These are phyloP conservation scores for Hyposoter didymator DNA, from an alignment of 2,888 invertebrate species.

Conservation along the genomic window DNA sequence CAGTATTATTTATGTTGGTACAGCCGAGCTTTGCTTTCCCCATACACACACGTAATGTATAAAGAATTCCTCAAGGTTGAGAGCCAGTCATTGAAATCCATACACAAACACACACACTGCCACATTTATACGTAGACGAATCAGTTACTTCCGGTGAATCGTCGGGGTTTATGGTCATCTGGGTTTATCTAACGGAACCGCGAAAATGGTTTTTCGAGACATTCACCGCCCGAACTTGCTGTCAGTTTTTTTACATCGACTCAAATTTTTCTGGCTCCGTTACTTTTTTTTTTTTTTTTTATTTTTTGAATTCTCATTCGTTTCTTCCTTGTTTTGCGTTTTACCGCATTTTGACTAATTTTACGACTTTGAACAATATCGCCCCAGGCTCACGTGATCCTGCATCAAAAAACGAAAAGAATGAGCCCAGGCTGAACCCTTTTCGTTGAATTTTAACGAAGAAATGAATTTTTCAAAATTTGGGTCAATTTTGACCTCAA, in stretches of 20 bases:
- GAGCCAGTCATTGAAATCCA: slow-evolving; percentile 21
- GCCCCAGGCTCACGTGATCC: no score
- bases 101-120: background rate
- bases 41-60: slow-evolving; percentile 39
- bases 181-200: slow-evolving; percentile 61
- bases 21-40: slow-evolving; percentile 34
- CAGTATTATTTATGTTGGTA: slow-evolving; percentile 22
- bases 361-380: no score
- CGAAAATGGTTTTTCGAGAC: slow-evolving; percentile 61
- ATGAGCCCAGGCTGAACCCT: no score
- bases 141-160: slow-evolving; percentile 63
- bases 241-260: slow-evolving; percentile 48
- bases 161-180: slow-evolving; percentile 62
- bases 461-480: no score
- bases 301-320: background rate
- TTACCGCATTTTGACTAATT: no score
- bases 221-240: slow-evolving; percentile 29
- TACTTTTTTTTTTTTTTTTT: slow-evolving; percentile 6
- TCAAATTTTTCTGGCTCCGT: slow-evolving; percentile 19
- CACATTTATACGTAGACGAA: slow-evolving; percentile 12
- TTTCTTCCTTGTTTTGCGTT: no score
- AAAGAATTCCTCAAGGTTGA: slow-evolving; percentile 51
- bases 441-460: no score
- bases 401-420: no score
- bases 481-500: no score